Conservation (phyloP, 2,113 vertebrate species). For the Channa argus region DNA sequence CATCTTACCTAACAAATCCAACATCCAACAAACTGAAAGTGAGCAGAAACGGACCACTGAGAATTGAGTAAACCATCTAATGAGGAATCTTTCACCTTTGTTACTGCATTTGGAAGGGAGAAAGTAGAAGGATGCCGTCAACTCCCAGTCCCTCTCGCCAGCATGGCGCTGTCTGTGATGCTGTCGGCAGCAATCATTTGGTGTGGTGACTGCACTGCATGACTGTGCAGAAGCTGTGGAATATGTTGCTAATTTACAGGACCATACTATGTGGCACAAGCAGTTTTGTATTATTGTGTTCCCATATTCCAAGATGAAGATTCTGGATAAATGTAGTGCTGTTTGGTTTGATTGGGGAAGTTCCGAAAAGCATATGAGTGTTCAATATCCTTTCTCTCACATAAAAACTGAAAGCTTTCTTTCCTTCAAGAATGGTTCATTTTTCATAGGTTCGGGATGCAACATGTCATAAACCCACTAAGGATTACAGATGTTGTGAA, state of each 20-base stretch:
- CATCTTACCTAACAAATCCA: neutral
- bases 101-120: neutral
- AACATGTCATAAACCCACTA: too few species aligned
- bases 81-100: slow-evolving; percentile 13
- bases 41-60: neutral
- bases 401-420: too few species aligned
- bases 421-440: too few species aligned
- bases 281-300: slow-evolving; percentile 8
- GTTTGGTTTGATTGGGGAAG: too few species aligned
- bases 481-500: too few species aligned
- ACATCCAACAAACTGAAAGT: neutral
- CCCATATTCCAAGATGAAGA: neutral
- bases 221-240: slow-evolving; percentile 2
- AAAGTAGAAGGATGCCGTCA: neutral
- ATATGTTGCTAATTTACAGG: slow-evolving; percentile 15
- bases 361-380: too few species aligned
- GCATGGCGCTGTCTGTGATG: slow-evolving; percentile 13
- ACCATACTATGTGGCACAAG: slow-evolving; percentile 8
- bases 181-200: slow-evolving; percentile 26
- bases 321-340: too few species aligned
- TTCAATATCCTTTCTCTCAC: too few species aligned
- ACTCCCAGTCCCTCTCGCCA: slow-evolving; percentile 16
- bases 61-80: slow-evolving; percentile 1
- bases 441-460: too few species aligned
- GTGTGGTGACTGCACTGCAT: slow-evolving; percentile 11